Conservation (phyloP, 1,140 invertebrate species). For the Magallana ariakensis region DNA sequence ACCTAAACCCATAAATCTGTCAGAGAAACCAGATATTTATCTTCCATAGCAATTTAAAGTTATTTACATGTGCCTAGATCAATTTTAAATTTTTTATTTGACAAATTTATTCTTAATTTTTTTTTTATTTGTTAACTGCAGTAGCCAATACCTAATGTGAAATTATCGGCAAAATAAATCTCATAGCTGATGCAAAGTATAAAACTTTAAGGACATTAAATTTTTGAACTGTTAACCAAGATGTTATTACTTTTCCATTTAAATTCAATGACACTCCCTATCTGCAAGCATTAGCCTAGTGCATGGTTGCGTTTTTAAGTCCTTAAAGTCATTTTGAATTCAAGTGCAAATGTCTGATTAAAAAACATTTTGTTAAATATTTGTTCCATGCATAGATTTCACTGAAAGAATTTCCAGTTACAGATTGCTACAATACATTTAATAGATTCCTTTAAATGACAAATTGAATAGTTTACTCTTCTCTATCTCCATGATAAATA, state of each 20-base stretch:
- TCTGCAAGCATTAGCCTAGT: too few species aligned
- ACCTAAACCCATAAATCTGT: background rate
- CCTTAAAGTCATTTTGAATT: background rate
- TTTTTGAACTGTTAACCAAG: background rate
- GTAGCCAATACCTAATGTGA: background rate
- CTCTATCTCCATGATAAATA: too few species aligned
- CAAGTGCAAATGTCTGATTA: background rate
- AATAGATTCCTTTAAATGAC: too few species aligned
- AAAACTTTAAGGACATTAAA: background rate
- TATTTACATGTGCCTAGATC: background rate
- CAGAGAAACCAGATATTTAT: background rate
- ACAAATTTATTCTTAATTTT: background rate
- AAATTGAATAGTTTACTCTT: too few species aligned
- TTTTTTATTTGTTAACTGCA: background rate
- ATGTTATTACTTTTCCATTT: background rate
- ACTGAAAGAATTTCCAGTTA: too few species aligned
- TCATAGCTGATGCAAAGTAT: background rate
- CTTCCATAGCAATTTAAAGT: background rate
- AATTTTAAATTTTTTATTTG: conserved; percentile 1
- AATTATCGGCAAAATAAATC: background rate
- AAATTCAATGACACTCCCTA: background rate
- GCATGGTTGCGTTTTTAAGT: too few species aligned
- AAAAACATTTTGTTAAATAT: background rate
- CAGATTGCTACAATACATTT: too few species aligned
- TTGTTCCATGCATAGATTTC: too few species aligned